phyloP scores from a whole-genome alignment of 2,888 invertebrate genomes.

The Didymodactylos carnosus region DNA sequence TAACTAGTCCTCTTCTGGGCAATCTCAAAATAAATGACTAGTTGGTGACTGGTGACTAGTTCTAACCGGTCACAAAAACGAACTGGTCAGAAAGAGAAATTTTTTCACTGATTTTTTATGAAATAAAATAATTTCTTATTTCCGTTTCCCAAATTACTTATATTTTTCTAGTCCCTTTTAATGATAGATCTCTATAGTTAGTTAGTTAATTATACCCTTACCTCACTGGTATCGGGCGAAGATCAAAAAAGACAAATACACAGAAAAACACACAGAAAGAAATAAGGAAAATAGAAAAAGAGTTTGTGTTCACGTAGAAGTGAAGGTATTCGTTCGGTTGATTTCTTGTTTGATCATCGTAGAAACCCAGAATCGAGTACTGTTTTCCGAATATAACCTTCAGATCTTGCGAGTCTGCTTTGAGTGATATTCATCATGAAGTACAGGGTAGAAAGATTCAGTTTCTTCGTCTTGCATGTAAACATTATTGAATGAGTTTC shows the following conservation, averaged over 20 bases:
- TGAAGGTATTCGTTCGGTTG: not conserved
- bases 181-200: too few relatives aligned
- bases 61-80: too few relatives aligned
- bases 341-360: not conserved
- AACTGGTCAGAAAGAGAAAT: too few relatives aligned
- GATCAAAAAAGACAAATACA: not conserved
- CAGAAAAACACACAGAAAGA: not conserved
- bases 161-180: too few relatives aligned
- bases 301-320: not conserved
- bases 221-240: not conserved
- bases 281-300: not conserved
- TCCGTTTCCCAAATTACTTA: too few relatives aligned
- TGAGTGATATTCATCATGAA: not conserved
- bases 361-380: not conserved
- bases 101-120: too few relatives aligned
- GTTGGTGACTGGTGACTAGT: too few relatives aligned
- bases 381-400: not conserved
- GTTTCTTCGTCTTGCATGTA: not conserved
- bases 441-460: not conserved
- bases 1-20: too few relatives aligned
- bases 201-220: not conserved
- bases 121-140: too few relatives aligned
- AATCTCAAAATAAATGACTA: too few relatives aligned
- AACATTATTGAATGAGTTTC: too few relatives aligned
- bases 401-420: not conserved